Evolutionary conservation across 2,797 vertebrate species (phyloP).

Genomic region (Labeo calbasu): DNA sequence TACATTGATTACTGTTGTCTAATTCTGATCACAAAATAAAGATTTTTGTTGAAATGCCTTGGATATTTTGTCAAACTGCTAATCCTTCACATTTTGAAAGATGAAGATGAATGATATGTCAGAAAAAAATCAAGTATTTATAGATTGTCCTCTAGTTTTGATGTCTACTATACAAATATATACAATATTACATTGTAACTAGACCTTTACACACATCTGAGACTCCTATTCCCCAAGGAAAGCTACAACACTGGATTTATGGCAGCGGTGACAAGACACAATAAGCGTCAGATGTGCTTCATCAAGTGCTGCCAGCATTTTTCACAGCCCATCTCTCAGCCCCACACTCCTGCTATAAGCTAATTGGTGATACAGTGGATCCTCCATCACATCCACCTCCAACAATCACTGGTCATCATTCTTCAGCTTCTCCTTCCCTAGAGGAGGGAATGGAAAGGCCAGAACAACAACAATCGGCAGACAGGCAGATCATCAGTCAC

Average conservation of each 20-base stretch:
- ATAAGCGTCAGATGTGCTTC: not conserved
- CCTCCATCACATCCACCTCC: not conserved
- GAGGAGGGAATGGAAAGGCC: slow-evolving; percentile 1
- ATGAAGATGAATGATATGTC: no score
- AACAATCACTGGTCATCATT: slow-evolving; percentile 3
- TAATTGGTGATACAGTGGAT: not conserved
- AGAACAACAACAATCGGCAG: not conserved
- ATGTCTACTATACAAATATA: not conserved
- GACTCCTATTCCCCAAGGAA: not conserved
- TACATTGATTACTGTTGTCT: no score
- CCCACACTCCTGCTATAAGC: not conserved
- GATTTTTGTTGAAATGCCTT: no score
- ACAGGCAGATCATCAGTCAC: not conserved
- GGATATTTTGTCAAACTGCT: no score
- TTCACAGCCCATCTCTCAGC: not conserved
- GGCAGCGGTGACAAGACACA: not conserved
- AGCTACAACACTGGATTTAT: not conserved
- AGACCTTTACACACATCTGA: not conserved
- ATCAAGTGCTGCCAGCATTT: not conserved
- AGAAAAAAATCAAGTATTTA: no score
- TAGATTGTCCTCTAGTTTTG: no score
- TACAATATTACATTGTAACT: not conserved
- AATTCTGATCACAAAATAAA: no score
- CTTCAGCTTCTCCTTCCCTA: slow-evolving; percentile 11
- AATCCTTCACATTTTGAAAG: no score